Base-by-base conservation (phyloP, 2,797 vertebrate genomes). In the Enteromius argenteus region DNA sequence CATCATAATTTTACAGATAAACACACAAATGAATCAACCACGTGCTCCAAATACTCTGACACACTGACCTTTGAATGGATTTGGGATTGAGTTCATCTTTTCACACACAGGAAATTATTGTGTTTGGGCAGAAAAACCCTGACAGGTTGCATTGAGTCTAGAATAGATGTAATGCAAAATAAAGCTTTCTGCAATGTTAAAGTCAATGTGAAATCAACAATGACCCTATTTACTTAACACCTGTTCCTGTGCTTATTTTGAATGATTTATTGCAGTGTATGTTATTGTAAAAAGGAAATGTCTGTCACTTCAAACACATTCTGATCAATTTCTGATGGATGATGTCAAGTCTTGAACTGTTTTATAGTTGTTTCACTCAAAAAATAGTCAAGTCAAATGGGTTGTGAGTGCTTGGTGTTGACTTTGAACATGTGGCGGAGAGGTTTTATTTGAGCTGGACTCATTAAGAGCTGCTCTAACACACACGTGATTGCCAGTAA, bases 401-500 rank as follows among this genome's bases (percentile, higher is more conserved):
- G 44, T 32, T 19, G 44, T 73, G 27, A 73, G 3, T 37, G 72
- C 35, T 56, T 74, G 1, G 21, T 53, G 72, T 74, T 37, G 49
- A 51, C 46, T 21, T 21, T 73, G 17, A 67, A 39, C 35, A 5
- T n/a, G 35, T n/a, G 35, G 35, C 10, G 9, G 19, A n/a, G 66
- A 74, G 42, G 23, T 66, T 14, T 44, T 30, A 35, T 37, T 19
- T 53, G 7, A 14, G 0, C 13, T 19, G n/a, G 21, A 64, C 44
- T 66, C 58, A 46, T 79, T 64, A 46, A 17, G 14, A 44, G 56
- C 75, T 1, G 15, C 53, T 77, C n/a, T 42, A 42, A 75, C 73
- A 77, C 73, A 77, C 27, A 4, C 27, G 6, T 79, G 15, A 79
- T 79, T 44, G 30, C 39, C 77, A 67, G 60, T 66, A 49, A 79